A percentile compares a stretch with the other conserved stretches of the same genome.
Evolutionary conservation across 2,113 vertebrate genomes (phyloP).

Genomic region (Pao palembangensis): DNA sequence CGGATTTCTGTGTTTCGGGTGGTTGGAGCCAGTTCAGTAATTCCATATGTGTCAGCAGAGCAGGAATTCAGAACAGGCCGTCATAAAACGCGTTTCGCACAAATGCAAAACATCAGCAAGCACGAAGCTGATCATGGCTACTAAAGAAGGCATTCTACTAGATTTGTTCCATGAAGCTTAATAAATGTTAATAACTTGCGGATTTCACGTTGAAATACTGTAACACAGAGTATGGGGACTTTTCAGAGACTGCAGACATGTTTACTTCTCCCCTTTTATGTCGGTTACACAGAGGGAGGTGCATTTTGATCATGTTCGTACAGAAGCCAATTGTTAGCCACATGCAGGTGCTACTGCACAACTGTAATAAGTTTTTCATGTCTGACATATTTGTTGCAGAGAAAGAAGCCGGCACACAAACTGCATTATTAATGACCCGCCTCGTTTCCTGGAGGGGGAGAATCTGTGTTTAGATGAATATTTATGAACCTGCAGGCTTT

Average conservation of each 20-base stretch:
- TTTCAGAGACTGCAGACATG: conserved; percentile 16
- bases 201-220: too few species aligned
- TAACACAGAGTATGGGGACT: conserved; percentile 5
- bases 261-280: background rate
- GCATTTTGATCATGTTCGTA: conserved; percentile 7
- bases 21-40: conserved; percentile 44
- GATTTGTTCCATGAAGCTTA: too few species aligned
- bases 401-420: background rate
- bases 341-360: background rate
- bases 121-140: too few species aligned
- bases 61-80: conserved; percentile 55
- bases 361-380: too few species aligned
- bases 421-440: background rate
- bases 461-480: conserved; percentile 4
- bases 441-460: background rate
- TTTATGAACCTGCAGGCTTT: background rate
- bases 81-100: conserved; percentile 46
- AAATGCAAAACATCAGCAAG: conserved; percentile 39
- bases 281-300: conserved; percentile 3
- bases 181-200: too few species aligned
- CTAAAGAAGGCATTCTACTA: too few species aligned
- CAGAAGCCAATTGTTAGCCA: conserved; percentile 1
- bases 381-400: background rate
- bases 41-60: conserved; percentile 59
- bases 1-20: conserved; percentile 50